Conservation (phyloP, 1,140 invertebrate species). For the Drosophila navojoa region DNA sequence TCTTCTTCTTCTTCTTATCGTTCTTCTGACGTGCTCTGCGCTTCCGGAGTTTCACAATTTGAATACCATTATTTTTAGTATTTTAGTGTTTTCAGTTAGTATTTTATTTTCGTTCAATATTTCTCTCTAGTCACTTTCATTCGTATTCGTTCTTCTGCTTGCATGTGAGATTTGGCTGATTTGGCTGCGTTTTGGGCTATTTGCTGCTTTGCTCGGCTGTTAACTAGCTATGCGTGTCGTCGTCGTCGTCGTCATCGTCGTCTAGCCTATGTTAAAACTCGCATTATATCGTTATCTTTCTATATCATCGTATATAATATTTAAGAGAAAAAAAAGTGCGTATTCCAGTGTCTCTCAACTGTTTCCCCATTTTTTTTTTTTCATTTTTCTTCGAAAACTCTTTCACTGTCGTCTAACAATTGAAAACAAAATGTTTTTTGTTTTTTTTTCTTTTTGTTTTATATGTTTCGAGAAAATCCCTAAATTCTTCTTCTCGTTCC, state of each 20-base stretch:
- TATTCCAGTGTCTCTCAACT: slow-evolving; percentile 19
- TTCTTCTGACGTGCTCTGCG: slow-evolving; percentile 2
- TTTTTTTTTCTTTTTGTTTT: too few relatives aligned
- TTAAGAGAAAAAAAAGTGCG: slow-evolving; percentile 28
- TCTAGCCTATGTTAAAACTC: slow-evolving; percentile 52
- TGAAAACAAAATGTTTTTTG: slow-evolving; percentile 58
- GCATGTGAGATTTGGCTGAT: slow-evolving; percentile 24
- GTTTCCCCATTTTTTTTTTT: slow-evolving; percentile 11
- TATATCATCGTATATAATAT: slow-evolving; percentile 37
- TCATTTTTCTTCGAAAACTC: slow-evolving; percentile 7
- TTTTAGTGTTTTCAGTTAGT: slow-evolving; percentile 3
- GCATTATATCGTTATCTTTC: slow-evolving; percentile 66
- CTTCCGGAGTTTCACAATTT: background rate
- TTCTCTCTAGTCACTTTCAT: background rate
- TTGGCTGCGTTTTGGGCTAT: slow-evolving; percentile 17
- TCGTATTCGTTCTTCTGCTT: slow-evolving; percentile 6
- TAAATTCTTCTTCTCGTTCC: slow-evolving; percentile 34
- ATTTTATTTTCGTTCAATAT: slow-evolving; percentile 17
- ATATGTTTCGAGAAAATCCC: slow-evolving; percentile 46
- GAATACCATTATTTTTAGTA: slow-evolving; percentile 1
- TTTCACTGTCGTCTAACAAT: slow-evolving; percentile 60
- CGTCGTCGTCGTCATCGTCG: too few relatives aligned
- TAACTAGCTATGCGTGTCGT: too few relatives aligned
- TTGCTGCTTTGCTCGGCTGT: slow-evolving; percentile 1
- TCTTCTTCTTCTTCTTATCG: background rate